A percentile compares a stretch with the other conserved stretches of the same genome.
phyloP scores from a whole-genome alignment of 2,797 vertebrate genomes.

The Thamnophis elegans region DNA sequence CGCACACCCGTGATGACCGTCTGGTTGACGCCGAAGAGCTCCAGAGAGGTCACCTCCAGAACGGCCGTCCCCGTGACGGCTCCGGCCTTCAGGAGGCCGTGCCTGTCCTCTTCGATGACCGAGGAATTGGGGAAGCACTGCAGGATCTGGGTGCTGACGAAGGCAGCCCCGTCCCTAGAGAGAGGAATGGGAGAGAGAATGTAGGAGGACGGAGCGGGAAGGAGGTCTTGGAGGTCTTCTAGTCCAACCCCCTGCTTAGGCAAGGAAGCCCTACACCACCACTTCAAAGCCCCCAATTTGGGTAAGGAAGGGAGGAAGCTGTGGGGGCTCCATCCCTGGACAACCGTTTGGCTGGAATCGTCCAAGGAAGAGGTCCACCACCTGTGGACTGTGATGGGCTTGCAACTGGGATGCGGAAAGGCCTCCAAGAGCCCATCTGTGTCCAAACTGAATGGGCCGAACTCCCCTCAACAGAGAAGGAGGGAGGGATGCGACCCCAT shows the following conservation, averaged over 20 bases:
- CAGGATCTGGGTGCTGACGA: conserved; percentile 62
- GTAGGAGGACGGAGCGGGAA: too few relatives aligned
- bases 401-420: too few relatives aligned
- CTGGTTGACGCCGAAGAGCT: conserved; percentile 72
- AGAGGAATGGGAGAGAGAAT: conserved; percentile 3
- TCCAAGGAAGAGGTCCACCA: too few relatives aligned
- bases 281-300: background rate
- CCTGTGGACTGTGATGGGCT: too few relatives aligned
- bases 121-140: conserved; percentile 68
- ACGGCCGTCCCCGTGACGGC: conserved; percentile 67
- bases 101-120: conserved; percentile 61
- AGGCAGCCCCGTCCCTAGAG: conserved; percentile 66
- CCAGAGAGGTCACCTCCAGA: conserved; percentile 72
- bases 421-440: too few relatives aligned
- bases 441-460: too few relatives aligned
- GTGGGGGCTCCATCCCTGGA: too few relatives aligned
- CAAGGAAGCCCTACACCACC: too few relatives aligned
- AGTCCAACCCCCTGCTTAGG: too few relatives aligned
- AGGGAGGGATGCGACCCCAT: too few relatives aligned
- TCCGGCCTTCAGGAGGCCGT: conserved; percentile 68
- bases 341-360: background rate
- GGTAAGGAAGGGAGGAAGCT: background rate
- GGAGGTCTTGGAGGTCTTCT: too few relatives aligned
- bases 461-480: too few relatives aligned
- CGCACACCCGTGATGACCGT: conserved; percentile 70